Conservation (phyloP, 2,113 vertebrate species). For the Terrapene triunguis region DNA sequence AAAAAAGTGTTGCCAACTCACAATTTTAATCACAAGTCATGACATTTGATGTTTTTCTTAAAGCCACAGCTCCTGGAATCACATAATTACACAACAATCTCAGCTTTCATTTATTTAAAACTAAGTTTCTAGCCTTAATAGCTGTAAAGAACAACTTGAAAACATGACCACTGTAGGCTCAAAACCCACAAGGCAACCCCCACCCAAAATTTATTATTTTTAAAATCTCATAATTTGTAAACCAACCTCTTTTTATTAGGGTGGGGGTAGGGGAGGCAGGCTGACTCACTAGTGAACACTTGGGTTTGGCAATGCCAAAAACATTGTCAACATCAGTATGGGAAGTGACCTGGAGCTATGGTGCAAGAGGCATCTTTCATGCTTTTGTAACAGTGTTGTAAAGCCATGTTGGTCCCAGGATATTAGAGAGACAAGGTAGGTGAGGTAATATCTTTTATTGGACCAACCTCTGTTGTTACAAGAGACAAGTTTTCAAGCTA, state of each 20-base stretch:
- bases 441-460: too few species aligned
- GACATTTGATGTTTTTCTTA: neutral
- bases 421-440: too few species aligned
- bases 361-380: too few species aligned
- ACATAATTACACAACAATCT: accelerated
- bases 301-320: too few species aligned
- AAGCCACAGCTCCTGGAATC: neutral
- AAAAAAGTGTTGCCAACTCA: accelerated
- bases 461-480: too few species aligned
- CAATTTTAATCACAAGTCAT: neutral
- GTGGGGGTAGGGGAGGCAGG: too few species aligned
- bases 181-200: neutral
- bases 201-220: neutral
- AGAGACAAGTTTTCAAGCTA: too few species aligned
- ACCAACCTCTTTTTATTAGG: neutral
- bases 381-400: too few species aligned
- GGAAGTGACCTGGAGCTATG: too few species aligned
- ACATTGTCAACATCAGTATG: too few species aligned
- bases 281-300: too few species aligned
- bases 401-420: too few species aligned
- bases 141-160: neutral
- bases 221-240: neutral
- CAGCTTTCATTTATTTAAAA: neutral
- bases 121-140: accelerated
- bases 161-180: accelerated